phyloP scores from a whole-genome alignment of 1,140 invertebrate species.

The Platyura marginata region DNA sequence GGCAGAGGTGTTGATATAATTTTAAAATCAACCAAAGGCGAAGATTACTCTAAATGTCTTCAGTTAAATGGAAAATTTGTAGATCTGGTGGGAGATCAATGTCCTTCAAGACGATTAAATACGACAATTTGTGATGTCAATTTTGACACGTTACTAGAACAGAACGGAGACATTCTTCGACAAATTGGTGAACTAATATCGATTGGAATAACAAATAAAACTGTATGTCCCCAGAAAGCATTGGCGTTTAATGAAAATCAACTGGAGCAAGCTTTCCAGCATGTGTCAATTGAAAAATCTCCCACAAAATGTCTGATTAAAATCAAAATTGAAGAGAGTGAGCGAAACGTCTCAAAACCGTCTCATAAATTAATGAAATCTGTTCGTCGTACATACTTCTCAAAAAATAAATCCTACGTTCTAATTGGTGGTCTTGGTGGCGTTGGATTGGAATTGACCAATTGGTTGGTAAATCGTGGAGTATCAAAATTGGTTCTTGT shows the following conservation, averaged over 20 bases:
- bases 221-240: conserved; percentile 62
- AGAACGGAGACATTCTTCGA: conserved; percentile 44
- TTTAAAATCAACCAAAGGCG: conserved; percentile 86
- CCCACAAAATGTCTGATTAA: conserved; percentile 90
- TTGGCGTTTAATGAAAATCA: conserved; percentile 68
- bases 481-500: conserved; percentile 63
- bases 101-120: conserved; percentile 91
- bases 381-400: conserved; percentile 69
- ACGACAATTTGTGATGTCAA: conserved; percentile 92
- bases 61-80: conserved; percentile 88
- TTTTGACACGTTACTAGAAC: conserved; percentile 62
- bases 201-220: conserved; percentile 67
- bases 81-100: conserved; percentile 76
- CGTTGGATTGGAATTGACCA: conserved; percentile 75
- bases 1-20: conserved; percentile 83
- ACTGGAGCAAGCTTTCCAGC: conserved; percentile 85
- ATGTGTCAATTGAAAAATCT: conserved; percentile 90
- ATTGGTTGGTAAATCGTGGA: conserved; percentile 70
- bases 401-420: conserved; percentile 73
- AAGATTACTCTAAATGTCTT: conserved; percentile 94
- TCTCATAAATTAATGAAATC: conserved; percentile 41
- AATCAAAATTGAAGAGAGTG: conserved; percentile 57
- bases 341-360: conserved; percentile 24
- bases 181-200: conserved; percentile 54
- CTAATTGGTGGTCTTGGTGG: conserved; percentile 74